Conservation (phyloP, 2,797 vertebrate genomes). For the Channallabes apus region DNA sequence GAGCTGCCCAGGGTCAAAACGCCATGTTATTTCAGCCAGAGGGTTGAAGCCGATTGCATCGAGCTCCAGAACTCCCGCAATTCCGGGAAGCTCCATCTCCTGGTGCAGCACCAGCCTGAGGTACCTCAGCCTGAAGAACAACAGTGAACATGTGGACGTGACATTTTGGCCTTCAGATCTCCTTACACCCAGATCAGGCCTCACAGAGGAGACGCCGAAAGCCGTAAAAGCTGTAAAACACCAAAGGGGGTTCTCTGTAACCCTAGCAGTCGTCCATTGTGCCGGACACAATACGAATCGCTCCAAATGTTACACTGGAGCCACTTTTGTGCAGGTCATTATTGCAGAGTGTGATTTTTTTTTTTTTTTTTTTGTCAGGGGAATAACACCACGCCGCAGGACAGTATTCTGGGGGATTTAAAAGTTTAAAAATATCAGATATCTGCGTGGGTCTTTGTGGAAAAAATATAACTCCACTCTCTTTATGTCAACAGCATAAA, state of each 20-base stretch:
- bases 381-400: slow-evolving; percentile 37
- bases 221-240: slow-evolving; percentile 58
- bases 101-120: not conserved
- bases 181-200: slow-evolving; percentile 67
- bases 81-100: slow-evolving; percentile 23
- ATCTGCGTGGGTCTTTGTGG: not conserved
- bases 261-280: slow-evolving; percentile 67
- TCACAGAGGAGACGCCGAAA: slow-evolving; percentile 58
- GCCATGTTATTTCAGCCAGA: slow-evolving; percentile 67
- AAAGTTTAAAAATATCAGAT: slow-evolving; percentile 26
- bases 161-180: slow-evolving; percentile 69
- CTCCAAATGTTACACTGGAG: slow-evolving; percentile 58
- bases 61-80: slow-evolving; percentile 46
- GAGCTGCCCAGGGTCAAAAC: slow-evolving; percentile 59
- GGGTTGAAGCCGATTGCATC: slow-evolving; percentile 42
- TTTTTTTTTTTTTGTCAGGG: slow-evolving; percentile 12
- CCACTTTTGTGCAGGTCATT: slow-evolving; percentile 32
- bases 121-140: slow-evolving; percentile 57
- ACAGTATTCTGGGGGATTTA: slow-evolving; percentile 32
- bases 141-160: slow-evolving; percentile 60
- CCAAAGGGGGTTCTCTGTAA: slow-evolving; percentile 61
- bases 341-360: not conserved
- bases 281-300: slow-evolving; percentile 66
- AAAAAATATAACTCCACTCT: not conserved
- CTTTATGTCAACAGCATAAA: too few species aligned